Conservation (phyloP, 2,113 vertebrate species). For the Phylloscopus trochiloides region DNA sequence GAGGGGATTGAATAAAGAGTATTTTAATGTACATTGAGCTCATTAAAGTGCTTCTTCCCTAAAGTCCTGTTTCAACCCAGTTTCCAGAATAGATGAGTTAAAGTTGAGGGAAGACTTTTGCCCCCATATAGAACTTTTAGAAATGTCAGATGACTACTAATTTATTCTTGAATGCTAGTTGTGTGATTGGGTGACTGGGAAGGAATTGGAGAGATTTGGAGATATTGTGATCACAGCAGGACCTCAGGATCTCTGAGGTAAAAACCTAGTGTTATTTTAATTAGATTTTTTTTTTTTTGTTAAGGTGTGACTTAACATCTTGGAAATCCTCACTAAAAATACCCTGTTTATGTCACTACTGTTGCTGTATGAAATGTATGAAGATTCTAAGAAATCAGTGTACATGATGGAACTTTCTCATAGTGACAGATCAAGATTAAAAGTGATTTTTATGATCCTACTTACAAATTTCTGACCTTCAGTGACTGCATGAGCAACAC, state of each 20-base stretch:
- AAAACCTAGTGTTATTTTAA: not conserved
- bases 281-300: not conserved
- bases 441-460: not conserved
- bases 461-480: not conserved
- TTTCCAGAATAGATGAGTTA: not conserved
- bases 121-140: not conserved
- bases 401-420: not conserved
- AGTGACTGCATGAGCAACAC: not conserved
- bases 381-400: not conserved
- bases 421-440: not conserved
- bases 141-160: not conserved
- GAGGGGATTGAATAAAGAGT: not conserved
- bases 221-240: not conserved
- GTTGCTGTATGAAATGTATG: not conserved
- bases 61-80: not conserved
- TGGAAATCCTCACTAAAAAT: constrained; percentile 6
- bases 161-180: not conserved
- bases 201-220: not conserved
- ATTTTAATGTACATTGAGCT: not conserved
- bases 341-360: not conserved
- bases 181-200: not conserved
- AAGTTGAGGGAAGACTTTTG: not conserved
- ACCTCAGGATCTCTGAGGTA: not conserved
- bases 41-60: not conserved
- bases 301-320: not conserved